Evolutionary conservation across 1,140 invertebrate genomes (phyloP).

Genomic region (Trachelipus rathkii): DNA sequence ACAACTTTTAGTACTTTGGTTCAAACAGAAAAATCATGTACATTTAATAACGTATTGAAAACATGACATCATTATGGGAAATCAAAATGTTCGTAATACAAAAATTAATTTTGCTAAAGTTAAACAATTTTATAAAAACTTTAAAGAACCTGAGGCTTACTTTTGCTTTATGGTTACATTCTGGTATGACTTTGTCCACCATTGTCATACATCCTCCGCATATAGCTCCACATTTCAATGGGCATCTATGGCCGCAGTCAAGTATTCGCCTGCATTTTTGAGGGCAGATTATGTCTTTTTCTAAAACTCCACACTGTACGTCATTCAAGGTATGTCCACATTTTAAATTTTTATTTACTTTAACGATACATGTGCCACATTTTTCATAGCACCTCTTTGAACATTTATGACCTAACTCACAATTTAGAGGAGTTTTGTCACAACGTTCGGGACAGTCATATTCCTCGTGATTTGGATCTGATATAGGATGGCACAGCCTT

Average conservation of each 20-base stretch:
- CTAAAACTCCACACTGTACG: not conserved
- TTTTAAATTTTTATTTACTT: not conserved
- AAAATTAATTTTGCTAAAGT: no score
- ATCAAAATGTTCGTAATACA: no score
- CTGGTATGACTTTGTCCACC: slow-evolving; percentile 51
- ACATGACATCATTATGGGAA: no score
- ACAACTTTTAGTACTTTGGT: no score
- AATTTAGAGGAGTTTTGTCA: not conserved
- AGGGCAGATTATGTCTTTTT: not conserved
- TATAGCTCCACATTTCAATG: slow-evolving; percentile 47
- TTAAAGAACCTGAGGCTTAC: not conserved
- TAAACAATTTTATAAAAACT: no score
- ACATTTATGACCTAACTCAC: slow-evolving; percentile 50
- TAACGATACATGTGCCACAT: slow-evolving; percentile 26
- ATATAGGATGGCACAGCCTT: not conserved
- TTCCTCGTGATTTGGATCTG: slow-evolving; percentile 19
- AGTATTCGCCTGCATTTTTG: slow-evolving; percentile 7
- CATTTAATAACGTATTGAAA: no score
- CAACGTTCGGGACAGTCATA: not conserved
- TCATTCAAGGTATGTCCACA: slow-evolving; percentile 23
- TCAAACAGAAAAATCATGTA: no score
- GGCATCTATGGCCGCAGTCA: slow-evolving; percentile 14
- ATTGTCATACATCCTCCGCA: slow-evolving; percentile 49
- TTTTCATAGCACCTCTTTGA: slow-evolving; percentile 51
- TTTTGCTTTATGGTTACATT: slow-evolving; percentile 27